These are phyloP conservation scores for Eriocheir sinensis DNA, from an alignment of 1,140 invertebrate genomes.

Conservation along the genomic window DNA sequence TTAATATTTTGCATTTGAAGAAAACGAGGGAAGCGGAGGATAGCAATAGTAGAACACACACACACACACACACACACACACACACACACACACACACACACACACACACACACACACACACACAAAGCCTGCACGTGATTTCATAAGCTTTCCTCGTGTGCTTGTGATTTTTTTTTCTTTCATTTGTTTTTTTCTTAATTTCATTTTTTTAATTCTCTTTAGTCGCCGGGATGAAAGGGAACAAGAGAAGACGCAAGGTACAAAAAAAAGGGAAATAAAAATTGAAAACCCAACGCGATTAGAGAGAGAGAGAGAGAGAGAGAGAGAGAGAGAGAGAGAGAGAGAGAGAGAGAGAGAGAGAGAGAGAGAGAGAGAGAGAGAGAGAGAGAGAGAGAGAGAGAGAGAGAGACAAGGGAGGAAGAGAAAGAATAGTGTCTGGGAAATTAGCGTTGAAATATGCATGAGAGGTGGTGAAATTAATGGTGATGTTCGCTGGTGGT, in stretches of 20 bases:
- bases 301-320: slow-evolving; percentile 27
- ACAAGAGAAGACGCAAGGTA: too few species aligned
- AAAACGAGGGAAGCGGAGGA: not conserved
- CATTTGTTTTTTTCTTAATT: not conserved
- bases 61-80: slow-evolving; percentile 40
- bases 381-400: slow-evolving; percentile 54
- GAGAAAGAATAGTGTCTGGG: not conserved
- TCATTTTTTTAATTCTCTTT: too few species aligned
- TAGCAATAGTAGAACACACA: not conserved
- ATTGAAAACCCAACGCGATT: too few species aligned
- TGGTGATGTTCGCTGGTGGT: slow-evolving; percentile 31
- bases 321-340: not conserved
- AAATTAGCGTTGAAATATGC: slow-evolving; percentile 59
- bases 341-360: slow-evolving; percentile 55
- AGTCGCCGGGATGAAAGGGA: too few species aligned
- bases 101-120: slow-evolving; percentile 44
- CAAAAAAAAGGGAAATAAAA: too few species aligned
- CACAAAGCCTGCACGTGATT: not conserved
- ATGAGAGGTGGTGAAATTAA: slow-evolving; percentile 6
- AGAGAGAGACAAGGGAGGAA: not conserved
- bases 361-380: not conserved
- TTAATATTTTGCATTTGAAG: not conserved
- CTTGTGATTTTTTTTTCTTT: too few species aligned
- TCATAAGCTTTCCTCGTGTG: not conserved
- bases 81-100: slow-evolving; percentile 54